Evolutionary conservation across 2,113 vertebrate genomes (phyloP), one percentile per base, ranked within the genome.

Genomic region (Aramus guarauna): DNA sequence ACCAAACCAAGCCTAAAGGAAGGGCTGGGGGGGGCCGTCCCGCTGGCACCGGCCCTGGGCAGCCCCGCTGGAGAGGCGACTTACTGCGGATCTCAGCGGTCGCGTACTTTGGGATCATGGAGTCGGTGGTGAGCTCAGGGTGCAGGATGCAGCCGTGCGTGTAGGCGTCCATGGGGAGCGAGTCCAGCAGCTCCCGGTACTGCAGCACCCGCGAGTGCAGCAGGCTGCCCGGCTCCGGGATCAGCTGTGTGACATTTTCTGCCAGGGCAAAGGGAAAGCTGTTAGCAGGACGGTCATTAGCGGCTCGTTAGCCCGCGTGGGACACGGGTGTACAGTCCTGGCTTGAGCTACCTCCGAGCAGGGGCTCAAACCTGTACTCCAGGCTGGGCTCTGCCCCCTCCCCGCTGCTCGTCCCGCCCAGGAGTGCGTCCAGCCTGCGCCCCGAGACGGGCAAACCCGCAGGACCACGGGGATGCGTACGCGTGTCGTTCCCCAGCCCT

Each of bases 61-160:
- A 97, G 93, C 92, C 89, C 71, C 1, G 2, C 88, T 59, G 88
- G 91, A 81, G 92, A 98, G 23, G 62, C 23, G 80, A 99, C 99
- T 99, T 99, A 99, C 99, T 99, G 97, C 99, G 99, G 98, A 99
- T 99, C 98, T 99, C 99, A 83, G 99, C 99, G 45, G 99, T 99
- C 98, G 99, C 99, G 78, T 99, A 99, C 99, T 99, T 99, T 98
- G 99, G 99, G 98, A 99, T 99, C 99, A 99, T 99, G 97, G 99
- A 99, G 98, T 99, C 99, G 0, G 98, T 99, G 97, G 99, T 99
- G 98, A 99, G 99, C 98, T 99, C 99, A 1, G 99, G 99, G 90
- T 99, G 99, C 92, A 99, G 99, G 98, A 99, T 99, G 98, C 99
- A 99, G 98, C 99, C 99, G 11, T 99, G 99, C 0, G 99, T 99